Evolutionary conservation across 2,888 invertebrate species (phyloP).

Genomic region (Callyntrura sp.): DNA sequence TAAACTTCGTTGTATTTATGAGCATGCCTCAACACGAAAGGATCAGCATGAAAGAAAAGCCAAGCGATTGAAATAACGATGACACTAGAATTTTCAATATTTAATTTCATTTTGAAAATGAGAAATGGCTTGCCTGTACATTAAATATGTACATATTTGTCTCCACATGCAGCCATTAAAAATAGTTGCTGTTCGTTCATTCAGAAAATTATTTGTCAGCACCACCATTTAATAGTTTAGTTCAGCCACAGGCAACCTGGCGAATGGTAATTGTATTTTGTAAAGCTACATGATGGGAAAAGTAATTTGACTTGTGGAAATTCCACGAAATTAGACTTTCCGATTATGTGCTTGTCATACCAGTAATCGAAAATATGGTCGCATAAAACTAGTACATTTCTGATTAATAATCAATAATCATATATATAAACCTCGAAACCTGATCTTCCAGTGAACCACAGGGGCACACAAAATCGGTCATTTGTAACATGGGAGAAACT

Average conservation of each 20-base stretch:
- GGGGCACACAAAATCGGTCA: not conserved
- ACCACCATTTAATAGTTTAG: no score
- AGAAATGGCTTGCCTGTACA: constrained; percentile 20
- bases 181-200: no score
- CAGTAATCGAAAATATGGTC: no score
- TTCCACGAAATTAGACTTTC: not conserved
- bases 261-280: not conserved
- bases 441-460: no score
- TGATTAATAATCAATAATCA: not conserved
- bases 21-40: no score
- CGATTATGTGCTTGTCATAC: not conserved
- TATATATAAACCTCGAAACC: no score
- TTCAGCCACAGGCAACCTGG: no score
- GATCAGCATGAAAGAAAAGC: not conserved
- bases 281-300: not conserved
- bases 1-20: not conserved
- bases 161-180: no score
- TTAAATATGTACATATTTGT: no score
- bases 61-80: constrained; percentile 8
- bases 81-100: constrained; percentile 66
- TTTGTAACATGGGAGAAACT: no score
- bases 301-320: not conserved
- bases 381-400: not conserved
- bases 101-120: constrained; percentile 61
- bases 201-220: no score